These are phyloP conservation scores for Cyaniris semiargus DNA, from an alignment of 2,888 invertebrate species.

Conservation along the genomic window DNA sequence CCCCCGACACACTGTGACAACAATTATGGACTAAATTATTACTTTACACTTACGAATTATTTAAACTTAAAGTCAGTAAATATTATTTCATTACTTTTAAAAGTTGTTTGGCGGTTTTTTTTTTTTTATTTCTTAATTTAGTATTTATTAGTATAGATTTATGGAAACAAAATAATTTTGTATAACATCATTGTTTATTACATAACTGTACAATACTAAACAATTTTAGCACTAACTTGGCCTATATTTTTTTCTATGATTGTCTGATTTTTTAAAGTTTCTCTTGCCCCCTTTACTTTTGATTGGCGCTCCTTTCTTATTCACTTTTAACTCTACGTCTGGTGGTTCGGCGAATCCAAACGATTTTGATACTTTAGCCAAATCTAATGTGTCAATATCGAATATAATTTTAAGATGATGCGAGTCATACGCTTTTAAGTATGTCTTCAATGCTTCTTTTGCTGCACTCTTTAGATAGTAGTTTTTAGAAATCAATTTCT, in stretches of 20 bases:
- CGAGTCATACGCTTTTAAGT: slow-evolving; percentile 97
- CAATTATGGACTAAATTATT: too few relatives aligned
- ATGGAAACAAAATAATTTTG: not conserved
- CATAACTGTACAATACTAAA: not conserved
- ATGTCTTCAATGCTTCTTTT: slow-evolving; percentile 97
- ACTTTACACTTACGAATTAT: too few relatives aligned
- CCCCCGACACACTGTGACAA: too few relatives aligned
- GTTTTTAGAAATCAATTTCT: slow-evolving; percentile 95
- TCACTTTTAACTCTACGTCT: slow-evolving; percentile 88
- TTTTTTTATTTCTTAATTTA: too few relatives aligned
- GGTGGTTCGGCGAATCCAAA: slow-evolving; percentile 98
- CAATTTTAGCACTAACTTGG: not conserved
- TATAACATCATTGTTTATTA: not conserved
- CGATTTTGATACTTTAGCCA: slow-evolving; percentile 92
- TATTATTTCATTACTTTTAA: too few relatives aligned
- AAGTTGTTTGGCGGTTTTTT: too few relatives aligned
- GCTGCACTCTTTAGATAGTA: slow-evolving; percentile 97
- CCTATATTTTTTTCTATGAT: slow-evolving; percentile 7
- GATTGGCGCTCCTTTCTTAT: slow-evolving; percentile 76
- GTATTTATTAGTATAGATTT: not conserved
- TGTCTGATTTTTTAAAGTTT: not conserved
- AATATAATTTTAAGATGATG: slow-evolving; percentile 97
- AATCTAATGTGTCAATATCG: slow-evolving; percentile 93
- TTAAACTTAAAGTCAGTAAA: too few relatives aligned
- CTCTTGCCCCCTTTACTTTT: slow-evolving; percentile 85